Evolutionary conservation across 2,888 invertebrate genomes (phyloP).

Genomic region (Dasypogon diadema): DNA sequence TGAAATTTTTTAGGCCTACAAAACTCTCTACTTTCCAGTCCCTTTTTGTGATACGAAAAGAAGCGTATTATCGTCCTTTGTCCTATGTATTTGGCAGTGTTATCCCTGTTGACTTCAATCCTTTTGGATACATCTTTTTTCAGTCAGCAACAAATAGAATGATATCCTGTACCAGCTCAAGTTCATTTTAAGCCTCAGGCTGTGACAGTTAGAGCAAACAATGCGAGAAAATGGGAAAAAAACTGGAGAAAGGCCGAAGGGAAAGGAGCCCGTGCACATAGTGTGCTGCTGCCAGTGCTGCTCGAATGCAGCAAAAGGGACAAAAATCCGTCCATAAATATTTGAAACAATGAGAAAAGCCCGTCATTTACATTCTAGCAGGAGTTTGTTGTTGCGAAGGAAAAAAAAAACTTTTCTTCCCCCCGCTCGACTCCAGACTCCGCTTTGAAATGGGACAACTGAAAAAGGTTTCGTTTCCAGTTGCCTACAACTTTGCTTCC

Average conservation of each 20-base stretch:
- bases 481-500: background rate
- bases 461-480: constrained; percentile 13
- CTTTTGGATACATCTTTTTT: background rate
- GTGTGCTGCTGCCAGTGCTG: background rate
- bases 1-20: background rate
- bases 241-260: background rate
- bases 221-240: background rate
- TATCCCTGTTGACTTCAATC: constrained; percentile 14
- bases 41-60: background rate
- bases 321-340: constrained; percentile 38
- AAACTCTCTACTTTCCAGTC: background rate
- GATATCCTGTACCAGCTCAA: constrained; percentile 13
- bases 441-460: constrained; percentile 23
- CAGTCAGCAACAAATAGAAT: constrained; percentile 1
- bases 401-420: constrained; percentile 24
- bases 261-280: background rate
- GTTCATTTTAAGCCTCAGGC: constrained; percentile 19
- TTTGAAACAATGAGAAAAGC: constrained; percentile 38
- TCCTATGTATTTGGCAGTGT: background rate
- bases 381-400: constrained; percentile 7
- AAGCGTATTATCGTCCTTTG: background rate
- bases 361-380: constrained; percentile 34
- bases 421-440: background rate
- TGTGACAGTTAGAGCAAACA: constrained; percentile 1
- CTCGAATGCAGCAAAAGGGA: constrained; percentile 28